Evolutionary conservation across 2,888 invertebrate species (phyloP), one percentile per base, ranked within the genome.

Genomic region (Geophilus truncorum): DNA sequence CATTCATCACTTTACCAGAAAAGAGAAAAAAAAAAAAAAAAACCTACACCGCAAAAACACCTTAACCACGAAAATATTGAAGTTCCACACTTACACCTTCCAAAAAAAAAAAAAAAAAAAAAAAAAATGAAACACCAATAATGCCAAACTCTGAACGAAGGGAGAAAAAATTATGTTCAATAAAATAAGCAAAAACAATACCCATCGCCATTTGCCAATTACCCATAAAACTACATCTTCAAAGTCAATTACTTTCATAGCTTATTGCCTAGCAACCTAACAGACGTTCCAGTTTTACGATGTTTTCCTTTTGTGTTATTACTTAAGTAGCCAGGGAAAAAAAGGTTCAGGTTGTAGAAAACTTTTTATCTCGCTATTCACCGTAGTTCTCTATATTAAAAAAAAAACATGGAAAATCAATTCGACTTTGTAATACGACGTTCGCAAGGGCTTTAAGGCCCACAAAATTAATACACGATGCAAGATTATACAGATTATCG

Each of bases 401-500:
- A 25, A 25, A 70, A 62, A 70, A 28, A 70, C 28, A 70, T 25
- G 70, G 25, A 70, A 70, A 70, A 70, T 70, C 70, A 70, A 70
- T 70, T 70, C 70, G 12, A n/a, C n/a, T 70, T n/a, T n/a, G n/a
- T 28, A 15, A 12, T 23, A 15, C 12, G 4, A n/a, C 15, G 70
- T 28, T 70, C n/a, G 70, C 25, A 15, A 70, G 23, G n/a, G n/a
- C n/a, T 70, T 70, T 70, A 70, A 70, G 28, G 70, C 70, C 70
- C 70, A 70, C 70, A 70, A 70, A 70, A 70, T 25, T 70, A 70
- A 70, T 70, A 28, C 70, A 70, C 70, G 70, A 7, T 15, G 28
- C 28, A 28, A 70, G 70, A 70, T 70, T 70, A 70, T 70, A 70
- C 70, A 70, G 70, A 70, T 70, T 70, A 70, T 70, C 70, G 70